These are phyloP conservation scores for Eurytoma adleriae DNA, from an alignment of 2,888 invertebrate species.

Conservation along the genomic window DNA sequence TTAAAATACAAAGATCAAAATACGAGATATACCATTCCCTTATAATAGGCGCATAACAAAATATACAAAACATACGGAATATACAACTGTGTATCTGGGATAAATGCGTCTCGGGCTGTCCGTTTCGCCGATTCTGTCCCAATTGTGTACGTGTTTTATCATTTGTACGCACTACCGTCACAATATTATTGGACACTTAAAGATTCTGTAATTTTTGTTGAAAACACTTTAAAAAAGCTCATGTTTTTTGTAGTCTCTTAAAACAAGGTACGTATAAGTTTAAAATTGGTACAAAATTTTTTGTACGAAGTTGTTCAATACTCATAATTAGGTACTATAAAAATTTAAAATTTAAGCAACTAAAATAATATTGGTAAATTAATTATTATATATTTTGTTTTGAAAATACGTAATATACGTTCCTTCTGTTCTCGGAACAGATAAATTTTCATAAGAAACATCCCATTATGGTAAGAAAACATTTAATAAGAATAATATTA, in stretches of 20 bases:
- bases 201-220: constrained; percentile 30
- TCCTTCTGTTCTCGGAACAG: neutral
- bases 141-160: constrained; percentile 7
- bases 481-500: neutral
- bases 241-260: neutral
- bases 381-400: neutral
- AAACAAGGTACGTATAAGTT: too few relatives aligned
- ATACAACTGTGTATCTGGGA: constrained; percentile 61
- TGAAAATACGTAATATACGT: constrained; percentile 7
- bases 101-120: constrained; percentile 60
- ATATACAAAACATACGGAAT: constrained; percentile 67
- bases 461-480: constrained; percentile 7
- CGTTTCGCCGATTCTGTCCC: constrained; percentile 50
- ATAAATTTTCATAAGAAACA: neutral
- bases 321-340: too few relatives aligned
- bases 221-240: constrained; percentile 2
- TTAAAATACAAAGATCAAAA: constrained; percentile 51
- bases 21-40: constrained; percentile 53
- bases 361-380: too few relatives aligned
- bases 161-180: constrained; percentile 28
- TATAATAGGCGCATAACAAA: constrained; percentile 62
- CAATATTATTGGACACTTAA: constrained; percentile 39
- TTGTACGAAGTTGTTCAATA: too few relatives aligned
- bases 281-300: too few relatives aligned
- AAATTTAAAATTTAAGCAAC: too few relatives aligned